Evolutionary conservation across 2,888 invertebrate genomes (phyloP).

Genomic region (Dasypolia templi): DNA sequence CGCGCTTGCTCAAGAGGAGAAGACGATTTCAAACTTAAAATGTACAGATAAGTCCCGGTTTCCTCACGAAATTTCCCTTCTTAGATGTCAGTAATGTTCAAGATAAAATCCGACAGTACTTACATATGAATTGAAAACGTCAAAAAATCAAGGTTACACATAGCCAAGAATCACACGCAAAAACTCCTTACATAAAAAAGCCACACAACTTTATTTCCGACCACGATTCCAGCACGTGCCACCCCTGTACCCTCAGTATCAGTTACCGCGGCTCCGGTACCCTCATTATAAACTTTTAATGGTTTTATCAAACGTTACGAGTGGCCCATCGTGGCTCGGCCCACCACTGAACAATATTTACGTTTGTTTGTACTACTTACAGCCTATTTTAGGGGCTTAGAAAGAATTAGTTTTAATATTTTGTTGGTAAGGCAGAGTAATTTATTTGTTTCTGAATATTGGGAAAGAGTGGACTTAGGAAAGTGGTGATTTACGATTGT

Average conservation of each 20-base stretch:
- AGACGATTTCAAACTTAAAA: too few species aligned
- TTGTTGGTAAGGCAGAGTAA: not conserved
- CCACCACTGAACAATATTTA: constrained; percentile 52
- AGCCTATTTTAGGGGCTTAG: constrained; percentile 17
- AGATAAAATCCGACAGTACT: too few species aligned
- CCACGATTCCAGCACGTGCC: constrained; percentile 13
- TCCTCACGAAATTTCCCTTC: too few species aligned
- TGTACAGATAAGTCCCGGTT: too few species aligned
- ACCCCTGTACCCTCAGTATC: constrained; percentile 49
- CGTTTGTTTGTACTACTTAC: constrained; percentile 34
- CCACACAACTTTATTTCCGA: not conserved
- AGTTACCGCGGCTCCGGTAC: constrained; percentile 52
- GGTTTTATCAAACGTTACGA: constrained; percentile 67
- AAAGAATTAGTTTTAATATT: constrained; percentile 11
- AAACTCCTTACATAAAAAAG: constrained; percentile 7
- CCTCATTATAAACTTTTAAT: constrained; percentile 78
- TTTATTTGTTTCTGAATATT: constrained; percentile 18
- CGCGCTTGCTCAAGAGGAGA: too few species aligned
- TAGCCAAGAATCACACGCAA: not conserved
- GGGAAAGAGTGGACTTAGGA: constrained; percentile 3
- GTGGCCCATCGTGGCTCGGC: constrained; percentile 29
- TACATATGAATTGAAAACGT: too few species aligned
- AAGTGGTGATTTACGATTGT: constrained; percentile 1
- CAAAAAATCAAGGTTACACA: not conserved
- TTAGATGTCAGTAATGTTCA: too few species aligned